Conservation (phyloP, 2,113 vertebrate species). For the Campylorhamphus procurvoides region DNA sequence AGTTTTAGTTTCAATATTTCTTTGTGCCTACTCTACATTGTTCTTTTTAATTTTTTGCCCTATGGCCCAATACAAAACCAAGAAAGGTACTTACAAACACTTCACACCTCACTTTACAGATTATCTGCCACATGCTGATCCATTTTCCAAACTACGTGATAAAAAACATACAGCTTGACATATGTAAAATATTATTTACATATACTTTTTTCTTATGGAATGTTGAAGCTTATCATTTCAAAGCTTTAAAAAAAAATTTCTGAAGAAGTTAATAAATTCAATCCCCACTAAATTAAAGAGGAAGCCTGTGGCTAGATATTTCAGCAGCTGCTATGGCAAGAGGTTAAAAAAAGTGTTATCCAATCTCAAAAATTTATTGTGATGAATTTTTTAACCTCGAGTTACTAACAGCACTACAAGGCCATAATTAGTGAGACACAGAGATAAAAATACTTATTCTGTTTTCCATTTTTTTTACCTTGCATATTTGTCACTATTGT, state of each 20-base stretch:
- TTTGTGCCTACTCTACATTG: not conserved
- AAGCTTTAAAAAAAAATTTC: not conserved
- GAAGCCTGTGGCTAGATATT: not conserved
- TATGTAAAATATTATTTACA: not conserved
- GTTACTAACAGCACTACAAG: not conserved
- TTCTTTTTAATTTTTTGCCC: not conserved
- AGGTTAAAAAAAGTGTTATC: not conserved
- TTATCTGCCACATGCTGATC: not conserved
- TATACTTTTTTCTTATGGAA: not conserved
- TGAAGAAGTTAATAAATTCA: not conserved
- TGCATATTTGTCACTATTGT: not conserved
- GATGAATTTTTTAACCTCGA: not conserved
- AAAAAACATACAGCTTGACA: not conserved
- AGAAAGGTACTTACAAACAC: not conserved
- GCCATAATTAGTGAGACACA: not conserved
- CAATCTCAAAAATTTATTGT: not conserved
- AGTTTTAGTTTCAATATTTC: slow-evolving; percentile 39
- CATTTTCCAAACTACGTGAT: not conserved
- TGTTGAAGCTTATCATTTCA: not conserved
- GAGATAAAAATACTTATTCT: not conserved
- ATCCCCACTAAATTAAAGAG: not conserved
- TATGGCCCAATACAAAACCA: not conserved
- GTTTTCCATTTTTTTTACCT: not conserved
- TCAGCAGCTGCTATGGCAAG: not conserved
- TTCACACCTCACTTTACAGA: not conserved